Percentiles rank a stretch among this genome's conserved stretches.
These are phyloP conservation scores for Tetanocera ferruginea DNA, from an alignment of 2,888 invertebrate species.

Conservation along the genomic window DNA sequence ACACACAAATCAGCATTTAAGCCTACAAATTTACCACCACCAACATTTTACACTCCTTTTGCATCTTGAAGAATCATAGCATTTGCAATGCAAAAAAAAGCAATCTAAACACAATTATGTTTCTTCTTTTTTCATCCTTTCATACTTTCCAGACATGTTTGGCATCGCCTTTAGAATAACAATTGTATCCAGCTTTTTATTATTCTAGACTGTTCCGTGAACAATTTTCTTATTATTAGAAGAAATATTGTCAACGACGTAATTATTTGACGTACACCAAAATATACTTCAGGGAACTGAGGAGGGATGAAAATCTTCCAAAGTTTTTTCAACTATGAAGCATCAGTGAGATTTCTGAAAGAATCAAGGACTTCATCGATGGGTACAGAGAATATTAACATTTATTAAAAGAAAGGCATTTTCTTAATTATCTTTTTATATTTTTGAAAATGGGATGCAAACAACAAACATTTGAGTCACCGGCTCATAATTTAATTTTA, in stretches of 20 bases:
- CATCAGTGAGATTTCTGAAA: too few relatives aligned
- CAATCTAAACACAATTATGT: constrained; percentile 13
- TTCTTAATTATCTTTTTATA: too few relatives aligned
- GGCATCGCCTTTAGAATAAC: background rate
- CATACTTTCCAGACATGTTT: constrained; percentile 22
- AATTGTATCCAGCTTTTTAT: background rate
- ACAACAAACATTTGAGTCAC: too few relatives aligned
- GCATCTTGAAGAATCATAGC: background rate
- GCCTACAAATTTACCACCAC: background rate
- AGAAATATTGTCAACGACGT: background rate
- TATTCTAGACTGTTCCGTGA: background rate
- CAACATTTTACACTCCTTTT: background rate
- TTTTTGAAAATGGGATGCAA: too few relatives aligned
- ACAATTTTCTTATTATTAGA: background rate
- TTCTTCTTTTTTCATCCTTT: background rate
- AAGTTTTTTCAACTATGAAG: too few relatives aligned
- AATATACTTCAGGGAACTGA: too few relatives aligned
- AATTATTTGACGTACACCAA: too few relatives aligned
- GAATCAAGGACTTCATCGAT: too few relatives aligned
- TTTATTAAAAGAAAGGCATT: too few relatives aligned
- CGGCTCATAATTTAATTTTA: too few relatives aligned
- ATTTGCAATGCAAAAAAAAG: background rate
- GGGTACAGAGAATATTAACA: too few relatives aligned
- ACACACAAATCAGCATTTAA: background rate
- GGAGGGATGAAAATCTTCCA: too few relatives aligned